phyloP scores from a whole-genome alignment of 2,888 invertebrate species.

The Rotaria macrura region DNA sequence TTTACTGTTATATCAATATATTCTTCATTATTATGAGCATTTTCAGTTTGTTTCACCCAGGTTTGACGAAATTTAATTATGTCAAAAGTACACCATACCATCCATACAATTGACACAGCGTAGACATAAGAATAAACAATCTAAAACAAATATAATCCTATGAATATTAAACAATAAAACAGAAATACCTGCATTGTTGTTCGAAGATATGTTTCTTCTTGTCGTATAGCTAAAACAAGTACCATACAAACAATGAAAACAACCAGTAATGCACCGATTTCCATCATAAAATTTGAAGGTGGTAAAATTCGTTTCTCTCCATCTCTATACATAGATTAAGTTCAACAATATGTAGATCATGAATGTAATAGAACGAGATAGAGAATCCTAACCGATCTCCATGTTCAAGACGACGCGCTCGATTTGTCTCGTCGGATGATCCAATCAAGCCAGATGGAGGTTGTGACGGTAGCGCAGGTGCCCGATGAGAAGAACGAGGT shows the following conservation, averaged over 20 bases:
- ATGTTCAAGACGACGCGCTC: no score
- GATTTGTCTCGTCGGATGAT: no score
- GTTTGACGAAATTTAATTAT: conserved; percentile 10
- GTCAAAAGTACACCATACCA: conserved; percentile 21
- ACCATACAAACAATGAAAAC: background rate
- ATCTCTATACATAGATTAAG: no score
- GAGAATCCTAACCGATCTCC: no score
- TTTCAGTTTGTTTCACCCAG: background rate
- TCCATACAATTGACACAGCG: conserved; percentile 17
- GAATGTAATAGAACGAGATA: no score
- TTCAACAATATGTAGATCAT: no score
- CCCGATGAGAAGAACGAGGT: background rate
- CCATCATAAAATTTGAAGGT: background rate
- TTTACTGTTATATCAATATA: background rate
- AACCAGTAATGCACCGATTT: background rate
- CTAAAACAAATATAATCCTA: background rate
- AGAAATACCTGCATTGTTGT: background rate
- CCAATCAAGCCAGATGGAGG: no score
- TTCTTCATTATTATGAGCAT: background rate
- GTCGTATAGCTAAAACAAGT: background rate
- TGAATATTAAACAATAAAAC: no score
- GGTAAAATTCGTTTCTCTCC: background rate
- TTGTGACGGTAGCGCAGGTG: background rate
- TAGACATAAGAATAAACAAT: conserved; percentile 24
- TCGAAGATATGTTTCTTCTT: background rate